Evolutionary conservation across 2,113 vertebrate genomes (phyloP), one percentile per base, ranked within the genome.

Genomic region (Pao palembangensis): DNA sequence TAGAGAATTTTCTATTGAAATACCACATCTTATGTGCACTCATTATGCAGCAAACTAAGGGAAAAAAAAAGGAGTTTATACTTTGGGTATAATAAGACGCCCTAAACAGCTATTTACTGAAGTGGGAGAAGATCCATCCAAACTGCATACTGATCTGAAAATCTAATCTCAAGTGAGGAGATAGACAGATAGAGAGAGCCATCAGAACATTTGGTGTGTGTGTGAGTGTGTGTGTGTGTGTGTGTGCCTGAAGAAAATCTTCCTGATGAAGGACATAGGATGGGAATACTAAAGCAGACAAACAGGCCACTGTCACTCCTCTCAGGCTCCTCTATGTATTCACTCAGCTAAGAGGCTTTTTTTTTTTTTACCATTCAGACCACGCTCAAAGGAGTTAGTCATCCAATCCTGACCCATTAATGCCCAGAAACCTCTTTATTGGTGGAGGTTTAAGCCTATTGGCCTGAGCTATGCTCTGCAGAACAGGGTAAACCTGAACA

Each of bases 321-420:
- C 79, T 82, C 80, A 76, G 81, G 73, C 82, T 79, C 74, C 79
- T 87, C 87, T 88, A 85, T 87, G 86, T 76, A 86, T 88, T 89
- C 87, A 83, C 85, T 76, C 58, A 57, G 84, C 78, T 87, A 86
- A 88, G 84, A 85, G 83, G 84, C 86, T 90, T 85, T 17, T 46
- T 46, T 46, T 46, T 46, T n/a, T 86, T 80, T 89, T 76, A 61
- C 72, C 82, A 85, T 88, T 87, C 85, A 86, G 79, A 70, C 82
- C 86, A 85, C 86, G 82, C 83, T 87, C 86, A 88, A 88, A 88
- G 86, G 80, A 85, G 79, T 81, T 80, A 87, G 79, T 87, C 84
- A 86, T 86, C 87, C 85, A 86, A 84, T 87, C 75, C 77, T 78
- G 85, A 85, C 70, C 87, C 85, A 89, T 88, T 86, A 86, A 85